Conservation (phyloP, 1,140 invertebrate species). For the Popillia japonica region DNA sequence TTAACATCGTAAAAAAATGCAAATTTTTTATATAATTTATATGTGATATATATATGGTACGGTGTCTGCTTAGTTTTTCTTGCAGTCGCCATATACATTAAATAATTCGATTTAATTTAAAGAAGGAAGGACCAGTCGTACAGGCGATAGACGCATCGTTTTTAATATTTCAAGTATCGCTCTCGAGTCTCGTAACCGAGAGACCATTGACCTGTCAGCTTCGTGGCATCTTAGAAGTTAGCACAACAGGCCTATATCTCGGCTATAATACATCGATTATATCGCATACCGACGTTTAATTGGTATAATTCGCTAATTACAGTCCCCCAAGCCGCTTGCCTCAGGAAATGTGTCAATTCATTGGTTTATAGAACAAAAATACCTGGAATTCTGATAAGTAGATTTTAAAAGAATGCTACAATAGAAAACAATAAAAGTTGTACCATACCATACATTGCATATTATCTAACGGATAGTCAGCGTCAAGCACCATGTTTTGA, state of each 20-base stretch:
- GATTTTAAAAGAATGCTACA: constrained; percentile 6
- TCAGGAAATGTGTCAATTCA: constrained; percentile 19
- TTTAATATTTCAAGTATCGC: constrained; percentile 15
- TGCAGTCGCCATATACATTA: not conserved
- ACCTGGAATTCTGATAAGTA: not conserved
- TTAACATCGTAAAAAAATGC: constrained; percentile 1
- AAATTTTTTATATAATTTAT: not conserved
- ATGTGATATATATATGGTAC: not conserved
- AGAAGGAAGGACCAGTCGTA: not conserved
- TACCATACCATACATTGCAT: not conserved
- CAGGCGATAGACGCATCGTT: not conserved
- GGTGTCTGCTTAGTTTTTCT: not conserved
- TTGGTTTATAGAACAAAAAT: not conserved
- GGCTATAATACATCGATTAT: constrained; percentile 17
- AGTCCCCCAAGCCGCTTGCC: not conserved
- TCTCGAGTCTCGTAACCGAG: not conserved
- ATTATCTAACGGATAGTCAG: not conserved
- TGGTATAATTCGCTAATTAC: constrained; percentile 31
- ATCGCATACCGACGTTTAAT: constrained; percentile 14
- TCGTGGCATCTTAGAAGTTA: constrained; percentile 22
- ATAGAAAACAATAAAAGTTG: not conserved
- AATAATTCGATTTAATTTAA: constrained; percentile 4
- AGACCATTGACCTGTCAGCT: constrained; percentile 23
- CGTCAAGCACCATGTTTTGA: too few relatives aligned
- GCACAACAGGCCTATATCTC: not conserved